Evolutionary conservation across 2,888 invertebrate species (phyloP), one percentile per base, ranked within the genome.

Genomic region (Aplocera efformata): DNA sequence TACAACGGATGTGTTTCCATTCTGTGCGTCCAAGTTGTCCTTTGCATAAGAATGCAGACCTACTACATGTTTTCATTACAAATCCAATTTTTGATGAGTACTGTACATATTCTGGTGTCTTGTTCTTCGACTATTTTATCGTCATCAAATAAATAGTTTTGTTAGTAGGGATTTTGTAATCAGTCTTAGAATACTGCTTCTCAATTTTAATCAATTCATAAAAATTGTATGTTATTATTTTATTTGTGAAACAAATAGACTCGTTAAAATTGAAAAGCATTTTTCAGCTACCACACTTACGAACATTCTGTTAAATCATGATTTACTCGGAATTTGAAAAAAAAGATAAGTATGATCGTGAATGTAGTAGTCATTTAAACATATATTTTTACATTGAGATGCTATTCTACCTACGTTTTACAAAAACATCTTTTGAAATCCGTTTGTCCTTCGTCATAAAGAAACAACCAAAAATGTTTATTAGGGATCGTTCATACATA

Each of bases 41-140:
- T 39, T 58, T 30, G 74, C 88, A 88, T 64, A 53, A 48, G 66
- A 66, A 76, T 63, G 58, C 63, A 57, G 52, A 50, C 56, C 55
- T 67, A 64, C 59, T 69, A 64, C 63, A 60, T 50, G 60, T 56
- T 70, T 58, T 66, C 66, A 77, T 56, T 71, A 79, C 56, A 76
- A 75, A 84, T 73, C 86, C 86, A 76, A 85, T 79, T 76, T 86
- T 86, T 78, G 81, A 65, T 57, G 78, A 79, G 67, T 65, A 79
- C 52, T 63, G 67, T 72, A 68, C 46, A 60, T 63, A 54, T 58
- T 70, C 70, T 78, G 70, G 65, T 73, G 64, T 67, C 76, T 75
- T 77, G 76, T 73, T 78, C 80, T 79, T 73, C 75, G 63, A 64
- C 71, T 73, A 79, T 73, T 69, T 67, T 76, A 61, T 70, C 75